Evolutionary conservation across 2,113 vertebrate genomes (phyloP), one percentile per base, ranked within the genome.

Genomic region (Cyanoramphus novaezelandiae): DNA sequence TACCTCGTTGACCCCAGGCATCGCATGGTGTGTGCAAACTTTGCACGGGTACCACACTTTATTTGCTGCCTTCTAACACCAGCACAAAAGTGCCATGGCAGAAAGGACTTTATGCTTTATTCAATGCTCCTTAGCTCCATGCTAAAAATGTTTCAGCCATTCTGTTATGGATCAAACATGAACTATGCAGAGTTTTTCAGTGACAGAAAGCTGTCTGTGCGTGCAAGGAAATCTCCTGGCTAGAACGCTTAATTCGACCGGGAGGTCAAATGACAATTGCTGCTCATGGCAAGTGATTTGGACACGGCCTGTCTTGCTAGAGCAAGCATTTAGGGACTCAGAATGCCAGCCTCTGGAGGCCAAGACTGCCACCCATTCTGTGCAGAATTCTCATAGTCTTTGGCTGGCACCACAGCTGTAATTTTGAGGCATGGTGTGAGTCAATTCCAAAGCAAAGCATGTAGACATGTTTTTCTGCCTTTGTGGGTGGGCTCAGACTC

Each of bases 181-280:
- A 68, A 53, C 27, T 35, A 11, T 18, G 53, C 23, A 29, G 21
- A 53, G 46, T 17, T 44, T 90, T 77, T 59, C 37, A 63, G 60
- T 27, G 37, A 19, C 33, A 0, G 0, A 64, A 29, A 0, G 0
- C 28, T 2, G 0, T 16, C 7, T 7, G 47, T 7, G 57, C 37
- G 27, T 5, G 25, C 2, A 3, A 19, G 2, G 8, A 71, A n/a
- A 49, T 44, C 37, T 81, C 50, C 44, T 62, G 90, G 28, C n/a
- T 77, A 18, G 20, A 33, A 53, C 9, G 11, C 23, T 46, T 13
- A 39, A 64, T 41, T 67, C 37, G 9, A 59, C 12, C 71, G 39
- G 79, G 49, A 88, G 25, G 74, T 59, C 57, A 35, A 59, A 59
- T 24, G 57, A 23, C 33, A 59, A 5, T 59, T 59, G 13, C 18